Percentiles rank a stretch among this genome's conserved stretches.
Evolutionary conservation across 2,113 vertebrate species (phyloP).

Genomic region (Melanocharis versteri): DNA sequence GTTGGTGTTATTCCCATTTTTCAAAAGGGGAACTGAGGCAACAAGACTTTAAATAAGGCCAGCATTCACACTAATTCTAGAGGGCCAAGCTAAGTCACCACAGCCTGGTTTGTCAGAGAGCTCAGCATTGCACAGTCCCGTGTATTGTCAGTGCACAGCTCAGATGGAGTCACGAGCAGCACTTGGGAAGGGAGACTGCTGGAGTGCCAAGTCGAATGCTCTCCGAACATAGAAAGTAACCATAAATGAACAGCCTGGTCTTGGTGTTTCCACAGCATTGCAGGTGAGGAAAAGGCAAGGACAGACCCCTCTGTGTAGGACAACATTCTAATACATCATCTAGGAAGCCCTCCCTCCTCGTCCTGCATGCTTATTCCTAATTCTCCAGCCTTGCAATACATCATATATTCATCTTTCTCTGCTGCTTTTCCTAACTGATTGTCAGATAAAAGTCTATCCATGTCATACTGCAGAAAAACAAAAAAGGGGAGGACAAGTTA

Average conservation of each 20-base stretch:
- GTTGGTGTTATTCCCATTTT: conserved; percentile 9
- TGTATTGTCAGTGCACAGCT: fast-evolving
- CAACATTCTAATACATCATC: background rate
- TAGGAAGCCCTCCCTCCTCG: background rate
- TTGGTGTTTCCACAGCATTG: background rate
- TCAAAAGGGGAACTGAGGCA: conserved; percentile 32
- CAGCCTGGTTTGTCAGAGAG: background rate
- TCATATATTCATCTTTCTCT: background rate
- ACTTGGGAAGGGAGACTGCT: background rate
- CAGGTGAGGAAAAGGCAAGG: background rate
- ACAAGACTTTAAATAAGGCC: background rate
- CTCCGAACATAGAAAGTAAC: background rate
- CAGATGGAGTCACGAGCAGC: background rate
- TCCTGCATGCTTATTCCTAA: background rate
- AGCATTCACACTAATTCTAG: background rate
- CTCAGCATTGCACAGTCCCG: fast-evolving
- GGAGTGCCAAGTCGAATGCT: background rate
- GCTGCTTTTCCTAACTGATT: background rate
- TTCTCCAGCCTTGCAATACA: background rate
- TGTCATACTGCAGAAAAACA: background rate
- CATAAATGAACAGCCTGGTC: background rate
- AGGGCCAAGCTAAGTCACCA: background rate
- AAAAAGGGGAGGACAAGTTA: background rate
- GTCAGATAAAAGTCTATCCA: background rate
- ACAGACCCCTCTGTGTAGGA: background rate